phyloP scores from a whole-genome alignment of 2,888 invertebrate species.

The Heliconius ismenius region DNA sequence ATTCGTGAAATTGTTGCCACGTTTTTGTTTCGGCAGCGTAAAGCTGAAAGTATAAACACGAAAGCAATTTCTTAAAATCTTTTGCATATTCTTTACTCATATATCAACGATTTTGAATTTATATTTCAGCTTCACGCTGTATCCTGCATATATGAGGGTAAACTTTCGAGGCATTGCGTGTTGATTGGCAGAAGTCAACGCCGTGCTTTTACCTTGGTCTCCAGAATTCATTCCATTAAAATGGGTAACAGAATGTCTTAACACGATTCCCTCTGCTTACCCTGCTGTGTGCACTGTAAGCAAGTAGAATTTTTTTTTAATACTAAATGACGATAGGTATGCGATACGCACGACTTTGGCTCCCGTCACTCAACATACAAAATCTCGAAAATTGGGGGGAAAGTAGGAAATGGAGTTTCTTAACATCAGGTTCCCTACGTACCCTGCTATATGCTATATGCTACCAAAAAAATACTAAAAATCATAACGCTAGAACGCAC shows the following conservation, averaged over 20 bases:
- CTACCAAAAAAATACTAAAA: neutral
- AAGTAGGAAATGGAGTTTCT: neutral
- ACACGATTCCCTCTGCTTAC: too few relatives aligned
- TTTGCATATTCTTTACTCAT: conserved; percentile 4
- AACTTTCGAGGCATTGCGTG: neutral
- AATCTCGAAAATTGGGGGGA: too few relatives aligned
- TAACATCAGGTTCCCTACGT: neutral
- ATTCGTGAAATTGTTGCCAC: conserved; percentile 9
- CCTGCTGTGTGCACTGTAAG: too few relatives aligned
- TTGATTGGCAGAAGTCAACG: neutral
- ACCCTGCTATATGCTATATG: neutral
- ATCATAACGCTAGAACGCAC: neutral
- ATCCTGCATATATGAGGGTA: neutral
- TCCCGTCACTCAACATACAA: too few relatives aligned
- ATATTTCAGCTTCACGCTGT: neutral
- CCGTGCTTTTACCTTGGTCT: neutral
- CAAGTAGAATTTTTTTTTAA: too few relatives aligned
- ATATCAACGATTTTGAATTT: neutral
- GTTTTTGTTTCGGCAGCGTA: conserved; percentile 13
- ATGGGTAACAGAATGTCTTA: too few relatives aligned
- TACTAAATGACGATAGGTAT: too few relatives aligned
- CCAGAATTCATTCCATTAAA: neutral
- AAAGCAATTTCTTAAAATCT: conserved; percentile 16
- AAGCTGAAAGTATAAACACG: conserved; percentile 4
- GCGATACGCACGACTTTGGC: too few relatives aligned